Conservation (phyloP, 2,113 vertebrate species). For the Nannobrachium achirus region DNA sequence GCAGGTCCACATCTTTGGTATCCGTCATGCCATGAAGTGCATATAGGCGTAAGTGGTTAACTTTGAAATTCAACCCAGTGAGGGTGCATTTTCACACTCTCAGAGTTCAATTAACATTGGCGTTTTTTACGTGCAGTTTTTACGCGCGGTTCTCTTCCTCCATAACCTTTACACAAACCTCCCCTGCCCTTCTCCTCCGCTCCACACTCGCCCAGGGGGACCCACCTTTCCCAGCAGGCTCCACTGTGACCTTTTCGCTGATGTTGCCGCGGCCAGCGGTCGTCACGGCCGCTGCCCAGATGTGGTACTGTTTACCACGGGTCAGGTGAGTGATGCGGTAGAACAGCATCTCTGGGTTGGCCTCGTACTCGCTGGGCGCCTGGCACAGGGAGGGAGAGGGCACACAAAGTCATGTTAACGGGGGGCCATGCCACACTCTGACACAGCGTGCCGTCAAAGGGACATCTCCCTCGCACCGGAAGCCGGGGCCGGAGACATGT, state of each 20-base stretch:
- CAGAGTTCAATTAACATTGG: too few species aligned
- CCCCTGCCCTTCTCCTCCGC: not conserved
- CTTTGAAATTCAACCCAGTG: too few species aligned
- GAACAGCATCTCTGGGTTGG: slow-evolving; percentile 93
- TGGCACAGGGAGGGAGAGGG: slow-evolving; percentile 61
- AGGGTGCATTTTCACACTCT: too few species aligned
- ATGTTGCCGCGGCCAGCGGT: slow-evolving; percentile 95
- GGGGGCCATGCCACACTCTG: not conserved
- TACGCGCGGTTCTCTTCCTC: slow-evolving; percentile 9
- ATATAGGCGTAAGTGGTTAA: too few species aligned
- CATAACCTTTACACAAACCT: slow-evolving; percentile 61
- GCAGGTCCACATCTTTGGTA: too few species aligned
- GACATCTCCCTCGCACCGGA: not conserved
- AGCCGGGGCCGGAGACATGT: not conserved
- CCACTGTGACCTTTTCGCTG: slow-evolving; percentile 95
- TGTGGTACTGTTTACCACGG: slow-evolving; percentile 94
- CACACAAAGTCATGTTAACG: slow-evolving; percentile 38
- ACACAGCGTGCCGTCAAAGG: not conserved
- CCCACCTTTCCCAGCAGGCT: slow-evolving; percentile 95
- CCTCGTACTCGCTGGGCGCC: slow-evolving; percentile 98
- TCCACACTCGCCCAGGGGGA: slow-evolving; percentile 33
- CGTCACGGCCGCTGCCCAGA: slow-evolving; percentile 96
- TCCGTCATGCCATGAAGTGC: too few species aligned
- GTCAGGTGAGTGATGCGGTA: slow-evolving; percentile 95
- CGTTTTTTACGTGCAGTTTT: too few species aligned